phyloP scores from a whole-genome alignment of 2,888 invertebrate genomes.

The Habroteleia sp. region DNA sequence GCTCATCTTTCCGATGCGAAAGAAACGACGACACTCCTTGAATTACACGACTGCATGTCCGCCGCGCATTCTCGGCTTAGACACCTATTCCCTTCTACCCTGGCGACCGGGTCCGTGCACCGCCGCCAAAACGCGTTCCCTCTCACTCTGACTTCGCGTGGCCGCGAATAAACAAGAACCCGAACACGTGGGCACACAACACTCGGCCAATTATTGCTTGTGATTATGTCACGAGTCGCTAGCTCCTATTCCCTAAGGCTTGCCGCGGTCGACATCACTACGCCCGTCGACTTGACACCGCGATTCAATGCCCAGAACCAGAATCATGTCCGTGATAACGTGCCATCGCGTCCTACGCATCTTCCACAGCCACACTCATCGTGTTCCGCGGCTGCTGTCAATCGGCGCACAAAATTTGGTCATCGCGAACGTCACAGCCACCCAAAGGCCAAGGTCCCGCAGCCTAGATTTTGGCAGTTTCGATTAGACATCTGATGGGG shows the following conservation, averaged over 20 bases:
- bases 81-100: slow-evolving; percentile 42
- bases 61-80: slow-evolving; percentile 66
- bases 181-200: not conserved
- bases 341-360: slow-evolving; percentile 46
- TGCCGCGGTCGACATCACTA: slow-evolving; percentile 36
- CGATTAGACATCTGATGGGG: not conserved
- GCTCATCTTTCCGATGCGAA: slow-evolving; percentile 75
- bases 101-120: slow-evolving; percentile 15
- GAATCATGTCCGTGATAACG: slow-evolving; percentile 31
- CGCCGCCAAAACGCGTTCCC: slow-evolving; percentile 7
- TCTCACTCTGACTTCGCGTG: not conserved
- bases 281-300: slow-evolving; percentile 22
- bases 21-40: slow-evolving; percentile 64
- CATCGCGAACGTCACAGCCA: slow-evolving; percentile 19
- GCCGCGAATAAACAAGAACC: not conserved
- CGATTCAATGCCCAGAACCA: slow-evolving; percentile 33
- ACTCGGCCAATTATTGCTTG: slow-evolving; percentile 14
- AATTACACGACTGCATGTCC: slow-evolving; percentile 75
- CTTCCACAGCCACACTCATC: slow-evolving; percentile 29
- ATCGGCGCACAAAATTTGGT: slow-evolving; percentile 10
- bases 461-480: slow-evolving; percentile 4
- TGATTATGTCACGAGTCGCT: slow-evolving; percentile 22
- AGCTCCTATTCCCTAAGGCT: slow-evolving; percentile 21
- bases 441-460: not conserved
- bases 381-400: not conserved